Evolutionary conservation across 2,888 invertebrate species (phyloP), one percentile per base, ranked within the genome.

Genomic region (Chorisops tibialis): DNA sequence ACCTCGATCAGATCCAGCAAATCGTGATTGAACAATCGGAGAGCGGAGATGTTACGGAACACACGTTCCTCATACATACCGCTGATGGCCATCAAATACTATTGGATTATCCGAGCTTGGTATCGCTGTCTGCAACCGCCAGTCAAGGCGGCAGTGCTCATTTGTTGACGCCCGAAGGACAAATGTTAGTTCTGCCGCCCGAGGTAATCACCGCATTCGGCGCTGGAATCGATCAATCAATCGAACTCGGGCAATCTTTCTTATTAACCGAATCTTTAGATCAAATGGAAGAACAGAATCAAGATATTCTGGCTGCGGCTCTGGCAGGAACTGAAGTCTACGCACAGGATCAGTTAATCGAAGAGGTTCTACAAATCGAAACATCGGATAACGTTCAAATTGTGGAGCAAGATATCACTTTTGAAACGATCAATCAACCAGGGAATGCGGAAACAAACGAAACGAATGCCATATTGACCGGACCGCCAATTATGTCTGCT

Each of bases 401-500:
- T 21, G 54, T 64, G 7, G 63, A 65, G 30, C 65, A 63, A 43
- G 66, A 51, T 4, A 64, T 67, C 18, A 52, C 65, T 18, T 75
- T 71, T 63, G 67, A 51, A 43, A 19, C 70, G 19, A 68, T 74
- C 24, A 72, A 73, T 19, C 73, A 73, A 11, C 71, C 74, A 0
- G 71, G 72, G 1, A 69, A 72, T 2, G 56, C 73, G 62, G 82
- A 85, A 66, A 88, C 89, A 0, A 83, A 86, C 3, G 91, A 90
- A 74, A 91, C 91, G 0, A 90, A 88, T 68, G 81, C 88, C 4
- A 84, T 87, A 11, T 79, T 90, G 14, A 84, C 89, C 71, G 89
- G 87, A 74, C 88, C 85, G 2, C 86, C 91, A 0, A 91, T 91
- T 58, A 91, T 91, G 91, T 88, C 91, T 1, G 70, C 91, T 0